Evolutionary conservation across 2,888 invertebrate species (phyloP).

Genomic region (Camponotus fellah): DNA sequence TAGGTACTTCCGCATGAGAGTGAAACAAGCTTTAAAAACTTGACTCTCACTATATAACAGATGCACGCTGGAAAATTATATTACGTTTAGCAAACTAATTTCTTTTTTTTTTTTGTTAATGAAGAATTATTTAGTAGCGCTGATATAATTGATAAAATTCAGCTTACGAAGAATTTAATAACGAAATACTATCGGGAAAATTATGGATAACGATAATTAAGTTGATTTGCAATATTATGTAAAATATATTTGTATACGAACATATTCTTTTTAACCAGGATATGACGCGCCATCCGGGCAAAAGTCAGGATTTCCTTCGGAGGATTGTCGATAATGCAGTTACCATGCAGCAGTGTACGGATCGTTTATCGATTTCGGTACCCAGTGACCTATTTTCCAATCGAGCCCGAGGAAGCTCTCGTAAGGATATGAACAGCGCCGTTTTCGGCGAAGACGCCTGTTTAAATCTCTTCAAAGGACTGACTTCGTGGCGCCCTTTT

Average conservation of each 20-base stretch:
- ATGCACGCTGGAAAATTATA: not conserved
- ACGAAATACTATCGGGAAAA: not conserved
- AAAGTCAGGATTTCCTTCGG: slow-evolving; percentile 67
- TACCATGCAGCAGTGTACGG: slow-evolving; percentile 61
- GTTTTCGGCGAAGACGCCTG: slow-evolving; percentile 41
- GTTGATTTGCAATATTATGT: not conserved
- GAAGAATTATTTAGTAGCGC: not conserved
- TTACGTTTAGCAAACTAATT: not conserved
- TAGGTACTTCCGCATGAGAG: slow-evolving; percentile 26
- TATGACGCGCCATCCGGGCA: slow-evolving; percentile 37
- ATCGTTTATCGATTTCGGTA: slow-evolving; percentile 71
- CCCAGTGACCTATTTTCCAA: slow-evolving; percentile 70
- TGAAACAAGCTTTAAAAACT: slow-evolving; percentile 14
- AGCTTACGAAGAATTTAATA: not conserved
- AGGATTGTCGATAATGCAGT: slow-evolving; percentile 76
- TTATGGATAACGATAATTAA: not conserved
- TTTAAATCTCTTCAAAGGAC: not conserved
- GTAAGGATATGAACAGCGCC: slow-evolving; percentile 19
- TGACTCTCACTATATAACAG: not conserved
- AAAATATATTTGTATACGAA: not conserved
- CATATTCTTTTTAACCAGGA: not conserved
- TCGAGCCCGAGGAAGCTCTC: slow-evolving; percentile 55
- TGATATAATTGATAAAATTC: not conserved
- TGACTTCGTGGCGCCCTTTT: slow-evolving; percentile 14
- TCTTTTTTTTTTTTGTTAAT: too few species aligned